phyloP scores from a whole-genome alignment of 2,113 vertebrate species.

The Phyllostomus hastatus region DNA sequence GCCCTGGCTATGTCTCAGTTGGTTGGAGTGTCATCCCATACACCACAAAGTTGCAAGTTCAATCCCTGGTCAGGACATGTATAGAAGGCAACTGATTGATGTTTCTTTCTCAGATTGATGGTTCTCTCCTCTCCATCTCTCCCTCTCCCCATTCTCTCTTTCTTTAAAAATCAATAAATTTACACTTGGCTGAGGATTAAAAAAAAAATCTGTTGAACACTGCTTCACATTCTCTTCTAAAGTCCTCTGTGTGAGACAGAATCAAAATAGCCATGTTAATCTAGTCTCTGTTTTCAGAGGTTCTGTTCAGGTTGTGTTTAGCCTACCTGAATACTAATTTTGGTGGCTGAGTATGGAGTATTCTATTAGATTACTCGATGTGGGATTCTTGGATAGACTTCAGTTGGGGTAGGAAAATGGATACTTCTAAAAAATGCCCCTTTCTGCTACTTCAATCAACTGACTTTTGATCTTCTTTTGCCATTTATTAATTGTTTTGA shows the following conservation, averaged over 20 bases:
- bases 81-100: too few species aligned
- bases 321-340: neutral
- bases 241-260: neutral
- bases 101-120: too few species aligned
- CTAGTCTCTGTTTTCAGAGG: neutral
- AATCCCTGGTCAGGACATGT: too few species aligned
- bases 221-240: neutral
- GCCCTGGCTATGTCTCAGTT: too few species aligned
- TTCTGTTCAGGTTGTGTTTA: neutral
- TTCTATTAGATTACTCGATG: neutral
- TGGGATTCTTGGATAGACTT: neutral
- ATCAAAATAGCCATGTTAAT: neutral
- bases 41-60: too few species aligned
- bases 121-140: too few species aligned
- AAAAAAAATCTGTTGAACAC: neutral
- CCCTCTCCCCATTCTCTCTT: too few species aligned
- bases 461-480: neutral
- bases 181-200: too few species aligned
- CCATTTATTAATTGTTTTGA: neutral
- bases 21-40: too few species aligned
- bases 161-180: too few species aligned
- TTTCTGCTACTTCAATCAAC: neutral
- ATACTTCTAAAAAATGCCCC: neutral
- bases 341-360: neutral
- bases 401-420: neutral